Evolutionary conservation across 2,113 vertebrate genomes (phyloP).

Genomic region (Epinephelus lanceolatus): DNA sequence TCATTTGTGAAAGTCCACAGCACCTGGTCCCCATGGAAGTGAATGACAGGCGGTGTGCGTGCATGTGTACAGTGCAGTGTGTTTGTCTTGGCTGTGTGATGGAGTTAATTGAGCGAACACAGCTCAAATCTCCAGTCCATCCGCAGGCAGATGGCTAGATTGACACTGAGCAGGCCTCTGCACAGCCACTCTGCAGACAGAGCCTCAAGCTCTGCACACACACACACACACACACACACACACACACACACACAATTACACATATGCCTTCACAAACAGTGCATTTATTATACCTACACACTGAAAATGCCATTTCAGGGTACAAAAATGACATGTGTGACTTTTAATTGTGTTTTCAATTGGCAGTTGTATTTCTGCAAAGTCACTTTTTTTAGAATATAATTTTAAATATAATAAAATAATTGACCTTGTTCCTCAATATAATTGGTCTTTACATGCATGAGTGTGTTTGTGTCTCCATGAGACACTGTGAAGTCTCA

Average conservation of each 20-base stretch:
- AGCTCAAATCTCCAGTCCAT: conserved; percentile 78
- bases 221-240: neutral
- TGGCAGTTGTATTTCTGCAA: neutral
- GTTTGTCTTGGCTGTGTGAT: conserved; percentile 79
- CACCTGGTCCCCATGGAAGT: conserved; percentile 44
- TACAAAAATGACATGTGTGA: neutral
- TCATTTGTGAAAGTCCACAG: conserved; percentile 38
- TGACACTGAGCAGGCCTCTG: conserved; percentile 74
- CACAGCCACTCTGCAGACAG: conserved; percentile 68
- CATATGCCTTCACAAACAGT: conserved; percentile 1
- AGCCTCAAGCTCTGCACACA: conserved; percentile 52
- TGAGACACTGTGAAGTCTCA: conserved; percentile 35
- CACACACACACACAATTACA: conserved; percentile 6
- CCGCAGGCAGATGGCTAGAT: conserved; percentile 79
- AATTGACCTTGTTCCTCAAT: neutral
- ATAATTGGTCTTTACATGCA: neutral
- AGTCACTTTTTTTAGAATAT: neutral
- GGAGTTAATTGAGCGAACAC: conserved; percentile 82
- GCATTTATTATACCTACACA: conserved; percentile 12
- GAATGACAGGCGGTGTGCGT: conserved; percentile 66
- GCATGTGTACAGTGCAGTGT: conserved; percentile 69
- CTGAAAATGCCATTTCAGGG: neutral
- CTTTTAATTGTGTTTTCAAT: conserved; percentile 8
- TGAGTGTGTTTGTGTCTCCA: conserved; percentile 7
- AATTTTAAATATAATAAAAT: neutral